Evolutionary conservation across 2,797 vertebrate species (phyloP).

Genomic region (Mus minutoides): DNA sequence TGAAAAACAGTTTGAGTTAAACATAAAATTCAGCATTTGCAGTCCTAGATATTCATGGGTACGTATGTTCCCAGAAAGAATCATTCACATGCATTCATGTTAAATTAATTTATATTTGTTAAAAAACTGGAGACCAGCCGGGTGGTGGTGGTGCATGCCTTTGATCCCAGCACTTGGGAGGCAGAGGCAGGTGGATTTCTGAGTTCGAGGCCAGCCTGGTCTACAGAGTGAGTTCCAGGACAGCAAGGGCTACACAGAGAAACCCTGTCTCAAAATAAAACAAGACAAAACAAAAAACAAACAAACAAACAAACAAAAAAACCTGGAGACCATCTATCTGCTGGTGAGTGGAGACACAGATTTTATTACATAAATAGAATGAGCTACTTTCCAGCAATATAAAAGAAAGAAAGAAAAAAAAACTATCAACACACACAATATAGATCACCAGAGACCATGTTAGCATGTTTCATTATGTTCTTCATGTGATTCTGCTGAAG

Average conservation of each 20-base stretch:
- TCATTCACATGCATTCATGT: neutral
- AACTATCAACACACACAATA: neutral
- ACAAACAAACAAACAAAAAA: too few relatives aligned
- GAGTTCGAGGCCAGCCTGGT: too few relatives aligned
- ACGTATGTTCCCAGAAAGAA: neutral
- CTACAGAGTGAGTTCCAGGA: too few relatives aligned
- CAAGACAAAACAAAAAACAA: too few relatives aligned
- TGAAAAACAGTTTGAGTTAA: constrained; percentile 11
- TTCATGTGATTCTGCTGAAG: neutral
- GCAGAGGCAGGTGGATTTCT: too few relatives aligned
- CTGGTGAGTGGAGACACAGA: neutral
- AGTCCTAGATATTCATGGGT: neutral
- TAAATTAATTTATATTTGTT: neutral
- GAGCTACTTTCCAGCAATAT: neutral
- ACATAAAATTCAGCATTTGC: neutral
- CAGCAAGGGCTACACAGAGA: too few relatives aligned
- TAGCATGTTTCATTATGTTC: neutral
- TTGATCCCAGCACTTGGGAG: too few relatives aligned
- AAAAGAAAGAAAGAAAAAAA: neutral
- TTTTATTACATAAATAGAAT: neutral
- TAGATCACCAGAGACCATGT: neutral
- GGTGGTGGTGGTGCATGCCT: too few relatives aligned
- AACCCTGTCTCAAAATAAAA: too few relatives aligned
- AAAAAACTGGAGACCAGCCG: neutral
- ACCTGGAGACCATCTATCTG: neutral